Percentiles rank a stretch among this genome's conserved stretches.
Conservation (phyloP, 2,888 invertebrate genomes). For the Incurvaria masculella region DNA sequence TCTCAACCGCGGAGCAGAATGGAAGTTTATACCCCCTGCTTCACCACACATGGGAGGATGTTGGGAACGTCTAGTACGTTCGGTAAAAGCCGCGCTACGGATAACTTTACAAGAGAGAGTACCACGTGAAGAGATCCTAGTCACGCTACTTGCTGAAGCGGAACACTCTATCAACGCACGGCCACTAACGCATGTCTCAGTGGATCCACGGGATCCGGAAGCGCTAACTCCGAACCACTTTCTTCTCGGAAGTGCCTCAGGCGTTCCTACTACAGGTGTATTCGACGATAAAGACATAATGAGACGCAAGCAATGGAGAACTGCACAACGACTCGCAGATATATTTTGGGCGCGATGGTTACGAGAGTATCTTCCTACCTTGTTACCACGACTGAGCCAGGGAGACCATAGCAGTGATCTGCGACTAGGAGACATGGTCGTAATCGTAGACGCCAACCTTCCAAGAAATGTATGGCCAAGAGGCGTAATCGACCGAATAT, state of each 20-base stretch:
- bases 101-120: background rate
- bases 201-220: background rate
- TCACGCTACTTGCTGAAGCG: conserved; percentile 2
- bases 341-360: conserved; percentile 19
- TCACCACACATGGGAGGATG: conserved; percentile 1
- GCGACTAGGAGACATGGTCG: background rate
- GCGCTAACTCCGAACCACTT: conserved; percentile 4
- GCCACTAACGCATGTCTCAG: background rate
- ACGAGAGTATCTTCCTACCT: conserved; percentile 17
- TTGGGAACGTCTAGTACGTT: conserved; percentile 4
- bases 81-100: background rate
- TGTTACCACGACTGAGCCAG: conserved; percentile 1
- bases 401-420: background rate
- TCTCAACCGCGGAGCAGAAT: background rate
- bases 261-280: conserved; percentile 6
- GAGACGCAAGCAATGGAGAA: conserved; percentile 6
- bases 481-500: background rate
- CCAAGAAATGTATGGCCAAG: background rate
- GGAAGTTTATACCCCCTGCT: too few species aligned
- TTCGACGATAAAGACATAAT: conserved; percentile 10
- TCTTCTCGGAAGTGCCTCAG: background rate
- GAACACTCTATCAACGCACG: conserved; percentile 1
- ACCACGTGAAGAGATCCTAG: background rate
- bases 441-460: background rate
- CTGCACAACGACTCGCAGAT: conserved; percentile 1